Conservation (phyloP, 2,113 vertebrate species). For the Potamarius usumacintae region DNA sequence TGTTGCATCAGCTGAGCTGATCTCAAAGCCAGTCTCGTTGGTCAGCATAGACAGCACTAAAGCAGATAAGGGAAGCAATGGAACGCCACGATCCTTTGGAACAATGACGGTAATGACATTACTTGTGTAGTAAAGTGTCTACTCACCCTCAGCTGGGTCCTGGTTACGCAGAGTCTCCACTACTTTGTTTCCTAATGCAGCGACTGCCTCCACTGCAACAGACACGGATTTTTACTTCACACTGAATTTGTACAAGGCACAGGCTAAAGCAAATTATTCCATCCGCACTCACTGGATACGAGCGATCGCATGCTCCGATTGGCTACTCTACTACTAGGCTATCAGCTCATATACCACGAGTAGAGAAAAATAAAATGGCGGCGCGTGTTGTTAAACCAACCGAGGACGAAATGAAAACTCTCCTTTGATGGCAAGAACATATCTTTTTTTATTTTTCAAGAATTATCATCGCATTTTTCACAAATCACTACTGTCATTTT, state of each 20-base stretch:
- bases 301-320: too few species aligned
- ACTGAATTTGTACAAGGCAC: neutral
- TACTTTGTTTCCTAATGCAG: constrained; percentile 92
- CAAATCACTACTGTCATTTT: too few species aligned
- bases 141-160: constrained; percentile 87
- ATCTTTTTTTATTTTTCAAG: too few species aligned
- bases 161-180: constrained; percentile 91
- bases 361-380: too few species aligned
- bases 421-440: too few species aligned
- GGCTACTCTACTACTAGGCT: too few species aligned
- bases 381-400: too few species aligned
- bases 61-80: constrained; percentile 3
- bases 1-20: constrained; percentile 91
- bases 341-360: too few species aligned
- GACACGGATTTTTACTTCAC: neutral
- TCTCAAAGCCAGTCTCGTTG: constrained; percentile 95
- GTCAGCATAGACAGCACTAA: constrained; percentile 95
- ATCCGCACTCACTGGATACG: too few species aligned
- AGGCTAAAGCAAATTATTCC: too few species aligned
- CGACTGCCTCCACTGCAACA: constrained; percentile 89
- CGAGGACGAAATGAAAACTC: too few species aligned
- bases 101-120: neutral
- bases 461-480: too few species aligned
- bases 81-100: neutral
- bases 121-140: neutral